Evolutionary conservation across 2,888 invertebrate genomes (phyloP).

Genomic region (Ectemnius continuus): DNA sequence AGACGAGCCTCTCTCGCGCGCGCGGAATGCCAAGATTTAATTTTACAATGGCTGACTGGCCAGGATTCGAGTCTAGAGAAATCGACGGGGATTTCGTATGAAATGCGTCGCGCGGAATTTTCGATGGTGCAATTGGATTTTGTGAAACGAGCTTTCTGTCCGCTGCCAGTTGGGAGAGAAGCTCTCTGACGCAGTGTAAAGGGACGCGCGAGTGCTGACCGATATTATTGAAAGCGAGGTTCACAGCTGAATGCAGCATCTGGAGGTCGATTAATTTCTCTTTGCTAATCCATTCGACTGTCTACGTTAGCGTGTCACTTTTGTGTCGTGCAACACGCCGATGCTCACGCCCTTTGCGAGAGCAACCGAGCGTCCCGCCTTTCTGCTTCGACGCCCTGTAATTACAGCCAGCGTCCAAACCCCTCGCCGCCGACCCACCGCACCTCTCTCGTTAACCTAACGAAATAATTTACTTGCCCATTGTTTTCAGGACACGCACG

Average conservation of each 20-base stretch:
- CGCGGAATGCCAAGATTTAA: no score
- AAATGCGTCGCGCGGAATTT: no score
- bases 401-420: constrained; percentile 34
- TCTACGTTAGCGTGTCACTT: constrained; percentile 31
- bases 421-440: not conserved
- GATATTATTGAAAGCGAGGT: constrained; percentile 15
- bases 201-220: not conserved
- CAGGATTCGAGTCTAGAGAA: no score
- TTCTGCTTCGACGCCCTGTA: constrained; percentile 41
- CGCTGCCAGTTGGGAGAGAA: no score
- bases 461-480: constrained; percentile 44
- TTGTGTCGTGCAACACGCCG: constrained; percentile 17
- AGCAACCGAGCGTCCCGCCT: constrained; percentile 42
- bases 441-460: constrained; percentile 27
- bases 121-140: no score
- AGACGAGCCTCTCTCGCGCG: no score
- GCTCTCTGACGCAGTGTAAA: no score
- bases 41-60: no score
- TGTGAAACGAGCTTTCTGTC: no score
- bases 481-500: constrained; percentile 26
- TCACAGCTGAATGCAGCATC: constrained; percentile 21
- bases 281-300: constrained; percentile 48
- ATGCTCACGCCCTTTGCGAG: constrained; percentile 39
- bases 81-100: no score
- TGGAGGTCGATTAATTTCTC: constrained; percentile 52